phyloP scores from a whole-genome alignment of 2,113 vertebrate species.

The Takifugu flavidus region DNA sequence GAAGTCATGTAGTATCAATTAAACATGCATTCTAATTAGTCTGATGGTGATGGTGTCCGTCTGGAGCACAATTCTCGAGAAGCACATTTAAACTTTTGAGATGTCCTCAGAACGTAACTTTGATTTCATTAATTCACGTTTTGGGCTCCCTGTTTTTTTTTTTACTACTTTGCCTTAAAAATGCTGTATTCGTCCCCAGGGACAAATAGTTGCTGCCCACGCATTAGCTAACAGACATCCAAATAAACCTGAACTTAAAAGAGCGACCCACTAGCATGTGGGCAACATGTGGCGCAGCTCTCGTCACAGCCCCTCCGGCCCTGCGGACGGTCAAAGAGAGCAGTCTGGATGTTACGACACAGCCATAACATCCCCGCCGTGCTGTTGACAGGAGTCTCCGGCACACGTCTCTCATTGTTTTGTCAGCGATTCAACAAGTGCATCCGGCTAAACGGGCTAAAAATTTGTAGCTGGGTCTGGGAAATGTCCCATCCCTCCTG shows the following conservation, averaged over 20 bases:
- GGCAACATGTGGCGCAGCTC: constrained; percentile 33
- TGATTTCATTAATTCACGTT: not conserved
- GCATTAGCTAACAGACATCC: constrained; percentile 34
- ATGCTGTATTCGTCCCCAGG: constrained; percentile 18
- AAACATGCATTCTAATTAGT: not conserved
- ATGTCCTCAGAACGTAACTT: not conserved
- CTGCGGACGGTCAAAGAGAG: constrained; percentile 19
- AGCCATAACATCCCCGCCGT: constrained; percentile 51
- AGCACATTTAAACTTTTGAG: not conserved
- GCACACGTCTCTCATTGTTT: constrained; percentile 40
- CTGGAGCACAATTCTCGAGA: not conserved
- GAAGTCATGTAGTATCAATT: constrained; percentile 11
- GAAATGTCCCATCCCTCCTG: constrained; percentile 22
- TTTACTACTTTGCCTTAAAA: constrained; percentile 17
- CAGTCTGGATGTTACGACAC: constrained; percentile 1
- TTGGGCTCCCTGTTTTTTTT: constrained; percentile 3
- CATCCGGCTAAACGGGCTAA: constrained; percentile 16
- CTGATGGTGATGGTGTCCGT: constrained; percentile 2
- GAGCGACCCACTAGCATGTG: constrained; percentile 44
- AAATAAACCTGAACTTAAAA: constrained; percentile 54
- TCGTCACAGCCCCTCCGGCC: constrained; percentile 14
- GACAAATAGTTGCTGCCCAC: constrained; percentile 21
- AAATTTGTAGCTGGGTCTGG: constrained; percentile 14
- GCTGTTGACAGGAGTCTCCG: constrained; percentile 53
- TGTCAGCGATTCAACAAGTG: constrained; percentile 38